Percentiles rank a stretch among this genome's conserved stretches.
phyloP scores from a whole-genome alignment of 2,797 vertebrate genomes.

The Catamblyrhynchus diadema region DNA sequence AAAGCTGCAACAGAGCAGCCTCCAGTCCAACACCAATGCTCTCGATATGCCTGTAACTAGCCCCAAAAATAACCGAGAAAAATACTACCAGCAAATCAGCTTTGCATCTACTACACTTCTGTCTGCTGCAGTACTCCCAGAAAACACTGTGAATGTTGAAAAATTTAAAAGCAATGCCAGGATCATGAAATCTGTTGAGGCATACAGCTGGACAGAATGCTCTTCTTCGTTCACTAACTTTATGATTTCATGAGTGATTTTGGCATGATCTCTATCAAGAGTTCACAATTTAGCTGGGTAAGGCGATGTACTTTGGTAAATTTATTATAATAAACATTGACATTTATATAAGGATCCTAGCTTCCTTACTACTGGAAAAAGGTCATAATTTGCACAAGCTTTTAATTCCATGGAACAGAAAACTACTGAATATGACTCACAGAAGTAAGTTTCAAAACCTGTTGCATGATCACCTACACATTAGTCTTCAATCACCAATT shows the following conservation, averaged over 20 bases:
- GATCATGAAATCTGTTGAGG: neutral
- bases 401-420: neutral
- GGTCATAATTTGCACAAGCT: neutral
- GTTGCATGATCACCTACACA: neutral
- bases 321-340: slow-evolving; percentile 7
- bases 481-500: neutral
- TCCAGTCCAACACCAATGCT: neutral
- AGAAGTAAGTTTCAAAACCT: neutral
- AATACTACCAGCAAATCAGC: neutral
- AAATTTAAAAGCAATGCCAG: neutral
- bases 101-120: neutral
- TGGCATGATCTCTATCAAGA: neutral
- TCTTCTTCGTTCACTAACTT: neutral
- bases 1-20: neutral
- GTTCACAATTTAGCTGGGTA: neutral
- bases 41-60: neutral
- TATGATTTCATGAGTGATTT: neutral
- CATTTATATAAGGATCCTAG: neutral
- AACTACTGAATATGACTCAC: neutral
- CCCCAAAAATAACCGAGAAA: neutral
- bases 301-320: neutral
- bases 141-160: neutral
- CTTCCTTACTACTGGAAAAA: neutral
- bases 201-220: neutral
- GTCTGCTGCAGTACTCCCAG: neutral